Conservation (phyloP, 2,888 invertebrate species). For the Drosophila mercatorum region DNA sequence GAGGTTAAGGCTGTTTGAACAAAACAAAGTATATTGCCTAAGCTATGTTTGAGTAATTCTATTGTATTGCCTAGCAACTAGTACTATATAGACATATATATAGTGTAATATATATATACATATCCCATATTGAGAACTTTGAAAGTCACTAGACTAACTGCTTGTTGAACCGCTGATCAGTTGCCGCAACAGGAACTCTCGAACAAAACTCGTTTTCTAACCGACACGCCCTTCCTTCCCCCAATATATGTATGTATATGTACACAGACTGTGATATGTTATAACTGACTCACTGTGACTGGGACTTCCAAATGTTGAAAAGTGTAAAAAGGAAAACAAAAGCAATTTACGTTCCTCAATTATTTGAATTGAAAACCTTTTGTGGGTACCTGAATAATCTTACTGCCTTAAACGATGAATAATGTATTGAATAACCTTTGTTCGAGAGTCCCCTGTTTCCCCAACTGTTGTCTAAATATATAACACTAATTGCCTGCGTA, state of each 20-base stretch:
- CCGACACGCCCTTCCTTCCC: not conserved
- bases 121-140: slow-evolving; percentile 36
- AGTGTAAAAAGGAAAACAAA: not conserved
- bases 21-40: slow-evolving; percentile 24
- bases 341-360: slow-evolving; percentile 43
- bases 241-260: slow-evolving; percentile 3
- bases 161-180: slow-evolving; percentile 29
- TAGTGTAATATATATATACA: slow-evolving; percentile 36
- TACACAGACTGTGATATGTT: slow-evolving; percentile 49
- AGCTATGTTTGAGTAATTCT: slow-evolving; percentile 31
- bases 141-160: slow-evolving; percentile 27
- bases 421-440: slow-evolving; percentile 1
- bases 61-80: slow-evolving; percentile 20
- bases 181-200: slow-evolving; percentile 26
- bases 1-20: slow-evolving; percentile 59
- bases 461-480: slow-evolving; percentile 31
- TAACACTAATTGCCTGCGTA: slow-evolving; percentile 18
- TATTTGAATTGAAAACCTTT: slow-evolving; percentile 12
- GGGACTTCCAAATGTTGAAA: slow-evolving; percentile 41
- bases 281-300: slow-evolving; percentile 27
- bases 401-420: slow-evolving; percentile 28
- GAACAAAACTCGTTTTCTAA: slow-evolving; percentile 25
- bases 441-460: slow-evolving; percentile 14
- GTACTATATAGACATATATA: slow-evolving; percentile 5
- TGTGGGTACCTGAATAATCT: slow-evolving; percentile 22